These are phyloP conservation scores for Cataglyphis hispanica DNA, from an alignment of 1,140 invertebrate genomes.

Conservation along the genomic window DNA sequence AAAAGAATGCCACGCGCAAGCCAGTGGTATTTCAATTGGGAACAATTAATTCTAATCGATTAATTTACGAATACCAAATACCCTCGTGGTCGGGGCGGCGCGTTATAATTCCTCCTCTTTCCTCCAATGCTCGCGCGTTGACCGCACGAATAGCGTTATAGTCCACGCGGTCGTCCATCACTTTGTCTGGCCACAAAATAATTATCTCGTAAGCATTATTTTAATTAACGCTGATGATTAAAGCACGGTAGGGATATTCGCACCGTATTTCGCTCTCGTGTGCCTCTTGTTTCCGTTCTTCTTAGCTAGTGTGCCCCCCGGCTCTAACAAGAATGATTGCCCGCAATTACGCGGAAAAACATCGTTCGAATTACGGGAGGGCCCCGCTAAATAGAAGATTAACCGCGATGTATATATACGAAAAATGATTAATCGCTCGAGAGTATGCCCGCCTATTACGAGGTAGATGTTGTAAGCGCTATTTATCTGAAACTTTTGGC, in stretches of 20 bases:
- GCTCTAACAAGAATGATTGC: constrained; percentile 64
- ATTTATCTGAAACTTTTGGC: constrained; percentile 43
- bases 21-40: constrained; percentile 55
- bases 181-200: constrained; percentile 74
- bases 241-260: constrained; percentile 60
- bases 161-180: constrained; percentile 72
- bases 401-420: constrained; percentile 60
- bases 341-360: constrained; percentile 63
- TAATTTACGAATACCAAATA: constrained; percentile 72
- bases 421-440: constrained; percentile 45
- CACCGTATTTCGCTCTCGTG: constrained; percentile 59
- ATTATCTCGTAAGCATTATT: constrained; percentile 78
- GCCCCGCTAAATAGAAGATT: constrained; percentile 64
- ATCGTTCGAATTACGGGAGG: constrained; percentile 62
- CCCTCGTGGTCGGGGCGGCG: constrained; percentile 26
- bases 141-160: constrained; percentile 51
- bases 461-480: constrained; percentile 36
- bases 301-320: constrained; percentile 32
- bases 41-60: constrained; percentile 75
- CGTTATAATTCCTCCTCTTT: constrained; percentile 58
- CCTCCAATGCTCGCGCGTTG: constrained; percentile 18
- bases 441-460: constrained; percentile 46
- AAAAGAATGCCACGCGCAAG: constrained; percentile 33
- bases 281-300: constrained; percentile 55
- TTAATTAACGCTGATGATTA: constrained; percentile 73